Evolutionary conservation across 2,888 invertebrate species (phyloP), one percentile per base, ranked within the genome.

Genomic region (Tetragonisca angustula): DNA sequence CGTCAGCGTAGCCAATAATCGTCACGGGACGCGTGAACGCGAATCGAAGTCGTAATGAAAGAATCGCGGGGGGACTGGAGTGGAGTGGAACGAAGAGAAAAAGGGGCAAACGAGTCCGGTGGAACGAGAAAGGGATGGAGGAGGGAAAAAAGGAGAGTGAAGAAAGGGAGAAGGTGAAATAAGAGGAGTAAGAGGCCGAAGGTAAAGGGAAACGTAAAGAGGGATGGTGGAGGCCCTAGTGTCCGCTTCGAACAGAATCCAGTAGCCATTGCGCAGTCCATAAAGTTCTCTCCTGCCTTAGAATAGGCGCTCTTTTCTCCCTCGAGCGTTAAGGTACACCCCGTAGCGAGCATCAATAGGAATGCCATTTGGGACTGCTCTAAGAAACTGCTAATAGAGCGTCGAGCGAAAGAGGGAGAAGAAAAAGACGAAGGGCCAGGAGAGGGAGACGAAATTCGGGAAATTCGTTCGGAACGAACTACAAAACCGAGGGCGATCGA

Each of bases 341-440:
- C 89, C 84, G 87, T 75, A 80, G 81, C 78, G 84, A 86, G 90
- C 93, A 92, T 94, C 94, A 93, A 93, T 93, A 90, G 92, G 91
- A 93, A 93, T 93, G 92, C 93, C 92, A 92, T 93, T 93, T 90
- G 91, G 91, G 91, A 92, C 89, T 91, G 93, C 90, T 93, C 92
- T 93, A 93, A 93, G 93, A 93, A 94, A 94, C 94, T 93, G 92
- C 92, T 94, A 94, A 94, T 94, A 93, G 93, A 94, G 87, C 91
- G 84, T 81, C 88, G 82, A 81, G 43, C 27, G 21, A 73, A 61
- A 4, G 61, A 61, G 61, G 43, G 9, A 61, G 27, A 61, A 85
- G 50, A 43, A 15, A 27, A 11, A 27, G 74, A 36, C 32, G 59
- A 32, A 54, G 43, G 43, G 43, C 32, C 72, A 67, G 59, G 59